phyloP scores from a whole-genome alignment of 1,140 invertebrate species.

The Zaprionus africanus region DNA sequence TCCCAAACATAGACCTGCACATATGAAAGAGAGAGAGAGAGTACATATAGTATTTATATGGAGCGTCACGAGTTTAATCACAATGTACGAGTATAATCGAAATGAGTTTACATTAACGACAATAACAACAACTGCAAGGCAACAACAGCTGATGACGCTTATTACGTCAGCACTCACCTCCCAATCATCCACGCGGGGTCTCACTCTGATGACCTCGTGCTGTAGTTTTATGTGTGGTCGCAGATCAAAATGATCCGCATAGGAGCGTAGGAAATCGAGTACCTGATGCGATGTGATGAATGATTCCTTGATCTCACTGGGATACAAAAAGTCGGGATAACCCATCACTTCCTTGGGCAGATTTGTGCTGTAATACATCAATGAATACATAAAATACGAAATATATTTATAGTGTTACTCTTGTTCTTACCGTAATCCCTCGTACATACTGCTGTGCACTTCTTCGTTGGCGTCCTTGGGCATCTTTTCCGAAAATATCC shows the following conservation, averaged over 20 bases:
- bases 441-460: constrained; percentile 95
- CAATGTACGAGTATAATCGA: background rate
- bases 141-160: background rate
- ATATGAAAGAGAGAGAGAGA: background rate
- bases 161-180: constrained; percentile 73
- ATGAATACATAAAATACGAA: background rate
- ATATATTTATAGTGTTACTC: background rate
- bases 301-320: constrained; percentile 88
- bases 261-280: constrained; percentile 91
- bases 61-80: constrained; percentile 20
- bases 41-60: background rate
- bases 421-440: constrained; percentile 82
- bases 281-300: constrained; percentile 93
- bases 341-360: constrained; percentile 96
- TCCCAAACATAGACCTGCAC: constrained; percentile 85
- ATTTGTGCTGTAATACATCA: constrained; percentile 89
- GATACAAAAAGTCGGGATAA: constrained; percentile 93
- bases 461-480: constrained; percentile 90
- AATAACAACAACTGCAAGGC: background rate
- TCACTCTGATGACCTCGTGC: constrained; percentile 82
- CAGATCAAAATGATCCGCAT: constrained; percentile 88
- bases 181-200: constrained; percentile 75
- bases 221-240: constrained; percentile 73
- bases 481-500: constrained; percentile 91
- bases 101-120: constrained; percentile 1